Percentiles rank a stretch among this genome's conserved stretches.
phyloP scores from a whole-genome alignment of 2,888 invertebrate species.

The Philhelius pedissequus region DNA sequence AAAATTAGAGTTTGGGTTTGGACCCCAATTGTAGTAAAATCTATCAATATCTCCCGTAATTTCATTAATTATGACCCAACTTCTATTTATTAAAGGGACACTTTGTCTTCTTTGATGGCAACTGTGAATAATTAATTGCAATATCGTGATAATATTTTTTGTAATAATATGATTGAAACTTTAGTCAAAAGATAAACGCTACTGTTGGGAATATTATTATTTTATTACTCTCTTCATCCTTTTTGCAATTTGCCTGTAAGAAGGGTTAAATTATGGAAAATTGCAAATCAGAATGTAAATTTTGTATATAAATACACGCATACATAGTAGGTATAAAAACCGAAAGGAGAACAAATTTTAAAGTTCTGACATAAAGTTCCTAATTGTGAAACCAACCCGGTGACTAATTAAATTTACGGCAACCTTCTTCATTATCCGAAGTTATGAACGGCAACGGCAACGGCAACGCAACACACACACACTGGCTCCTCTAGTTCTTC shows the following conservation, averaged over 20 bases:
- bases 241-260: neutral
- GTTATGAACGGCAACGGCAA: conserved; percentile 34
- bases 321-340: too few species aligned
- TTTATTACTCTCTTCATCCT: conserved; percentile 8
- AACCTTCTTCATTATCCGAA: conserved; percentile 54
- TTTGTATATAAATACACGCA: neutral
- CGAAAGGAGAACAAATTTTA: conserved; percentile 32
- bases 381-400: conserved; percentile 66
- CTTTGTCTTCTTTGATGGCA: neutral
- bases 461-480: conserved; percentile 5
- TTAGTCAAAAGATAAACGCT: neutral
- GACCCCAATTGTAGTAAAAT: too few species aligned
- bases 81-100: neutral
- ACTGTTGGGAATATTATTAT: neutral
- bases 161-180: neutral
- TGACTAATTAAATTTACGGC: conserved; percentile 68
- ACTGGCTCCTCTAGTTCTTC: neutral
- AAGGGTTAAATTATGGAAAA: conserved; percentile 35
- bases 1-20: too few species aligned
- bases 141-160: neutral
- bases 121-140: conserved; percentile 13
- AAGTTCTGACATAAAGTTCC: conserved; percentile 68
- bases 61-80: neutral
- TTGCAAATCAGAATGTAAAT: conserved; percentile 54
- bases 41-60: too few species aligned